Base-by-base conservation (phyloP, 2,888 invertebrate species). In the Lochmaea capreae region DNA sequence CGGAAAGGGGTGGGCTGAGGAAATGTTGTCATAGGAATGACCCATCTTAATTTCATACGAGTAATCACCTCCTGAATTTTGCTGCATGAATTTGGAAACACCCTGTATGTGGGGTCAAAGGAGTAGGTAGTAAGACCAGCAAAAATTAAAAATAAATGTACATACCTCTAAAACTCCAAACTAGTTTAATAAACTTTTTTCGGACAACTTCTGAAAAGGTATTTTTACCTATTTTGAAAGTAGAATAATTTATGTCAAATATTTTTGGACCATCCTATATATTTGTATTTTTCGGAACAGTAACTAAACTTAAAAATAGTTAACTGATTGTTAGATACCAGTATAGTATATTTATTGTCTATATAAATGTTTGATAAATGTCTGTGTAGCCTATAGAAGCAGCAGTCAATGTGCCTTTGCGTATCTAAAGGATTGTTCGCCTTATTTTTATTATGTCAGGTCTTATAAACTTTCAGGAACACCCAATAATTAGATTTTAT, bases 351-450 rank as follows among this genome's bases (percentile, higher is more conserved):
- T 58, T 22, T 10, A 16, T 4, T 12, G 9, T 18, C 11, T 58
- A 52, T 61, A 68, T 72, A 70, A 67, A 72, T 75, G 70, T 72
- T 67, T 52, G 18, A 70, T 71, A 69, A 68, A 65, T 70, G 65
- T 71, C 18, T 74, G 59, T 71, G 68, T 74, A 74, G 74, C 67
- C 54, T 58, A 59, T 74, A 74, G 71, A 74, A 42, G 66, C 72
- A 72, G 75, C 72, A 75, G 75, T 75, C 75, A 75, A 75, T 75
- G 75, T 75, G 75, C 75, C 75, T 75, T 75, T 54, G 71, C 65
- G 52, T 71, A 46, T 70, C 69, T 61, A 49, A 54, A 61, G 22
- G 63, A 63, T n/a, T 74, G 54, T 65, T 68, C 68, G 72, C 75
- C 75, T 75, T 75, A 75, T 75, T 66, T 70, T 33, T 18, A 54